phyloP scores from a whole-genome alignment of 2,113 vertebrate genomes.

The Solea solea region DNA sequence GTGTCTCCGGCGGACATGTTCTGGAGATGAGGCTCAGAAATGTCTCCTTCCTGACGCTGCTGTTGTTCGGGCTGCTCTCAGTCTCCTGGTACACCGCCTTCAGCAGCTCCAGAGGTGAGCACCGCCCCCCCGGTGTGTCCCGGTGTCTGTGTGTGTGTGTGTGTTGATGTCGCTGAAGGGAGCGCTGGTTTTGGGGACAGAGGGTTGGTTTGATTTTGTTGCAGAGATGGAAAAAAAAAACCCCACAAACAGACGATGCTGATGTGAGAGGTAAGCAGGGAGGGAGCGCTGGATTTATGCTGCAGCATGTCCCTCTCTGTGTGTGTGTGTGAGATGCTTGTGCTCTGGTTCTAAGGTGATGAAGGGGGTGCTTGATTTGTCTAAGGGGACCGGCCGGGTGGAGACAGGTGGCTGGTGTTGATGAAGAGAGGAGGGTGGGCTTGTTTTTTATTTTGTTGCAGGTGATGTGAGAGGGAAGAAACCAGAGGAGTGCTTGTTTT shows the following conservation, averaged over 20 bases:
- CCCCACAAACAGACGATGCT: not conserved
- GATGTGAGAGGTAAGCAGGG: not conserved
- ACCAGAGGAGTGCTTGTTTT: not conserved
- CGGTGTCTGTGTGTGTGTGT: not conserved
- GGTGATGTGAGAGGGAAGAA: not conserved
- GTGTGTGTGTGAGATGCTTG: not conserved
- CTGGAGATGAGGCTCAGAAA: constrained; percentile 93
- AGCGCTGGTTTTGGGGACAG: constrained; percentile 1
- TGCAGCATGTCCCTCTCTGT: not conserved
- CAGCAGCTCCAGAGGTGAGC: constrained; percentile 94
- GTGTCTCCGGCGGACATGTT: constrained; percentile 78
- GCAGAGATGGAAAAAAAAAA: not conserved
- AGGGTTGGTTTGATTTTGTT: not conserved
- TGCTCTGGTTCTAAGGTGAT: not conserved
- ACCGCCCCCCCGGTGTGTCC: not conserved
- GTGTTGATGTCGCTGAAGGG: constrained; percentile 14
- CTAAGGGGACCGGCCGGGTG: not conserved
- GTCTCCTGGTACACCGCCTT: constrained; percentile 98
- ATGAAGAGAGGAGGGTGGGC: not conserved
- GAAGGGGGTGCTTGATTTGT: not conserved
- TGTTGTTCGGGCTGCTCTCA: constrained; percentile 92
- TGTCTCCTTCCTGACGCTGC: constrained; percentile 96
- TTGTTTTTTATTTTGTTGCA: not conserved
- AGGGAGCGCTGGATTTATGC: not conserved
- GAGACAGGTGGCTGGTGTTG: not conserved